These are phyloP conservation scores for Orthochromis malagaraziensis DNA, from an alignment of 2,113 vertebrate species.

Conservation along the genomic window DNA sequence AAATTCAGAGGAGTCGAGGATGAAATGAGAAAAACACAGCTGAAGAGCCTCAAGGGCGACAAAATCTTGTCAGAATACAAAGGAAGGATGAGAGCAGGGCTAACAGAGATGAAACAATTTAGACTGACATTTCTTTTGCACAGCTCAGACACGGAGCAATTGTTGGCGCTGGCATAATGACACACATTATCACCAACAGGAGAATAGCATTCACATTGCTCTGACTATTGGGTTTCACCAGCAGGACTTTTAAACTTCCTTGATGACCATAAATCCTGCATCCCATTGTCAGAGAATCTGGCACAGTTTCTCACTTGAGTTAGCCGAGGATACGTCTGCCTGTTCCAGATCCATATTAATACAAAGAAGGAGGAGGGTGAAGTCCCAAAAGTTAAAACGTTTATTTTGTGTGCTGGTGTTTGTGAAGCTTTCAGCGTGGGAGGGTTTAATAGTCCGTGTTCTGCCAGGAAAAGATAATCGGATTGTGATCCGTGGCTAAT, in stretches of 20 bases:
- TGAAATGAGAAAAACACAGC: not conserved
- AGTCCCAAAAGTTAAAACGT: slow-evolving; percentile 25
- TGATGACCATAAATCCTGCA: not conserved
- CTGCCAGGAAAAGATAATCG: slow-evolving; percentile 49
- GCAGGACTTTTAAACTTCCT: not conserved
- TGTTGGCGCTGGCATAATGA: slow-evolving; percentile 12
- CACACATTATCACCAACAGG: slow-evolving; percentile 17
- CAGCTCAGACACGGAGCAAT: not conserved
- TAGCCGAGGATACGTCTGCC: not conserved
- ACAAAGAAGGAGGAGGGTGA: not conserved
- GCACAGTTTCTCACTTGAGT: not conserved
- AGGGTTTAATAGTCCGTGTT: slow-evolving; percentile 58
- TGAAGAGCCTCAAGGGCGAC: slow-evolving; percentile 8
- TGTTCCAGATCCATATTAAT: not conserved
- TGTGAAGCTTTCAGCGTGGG: not conserved
- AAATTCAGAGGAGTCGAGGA: not conserved
- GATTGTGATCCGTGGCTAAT: slow-evolving; percentile 51
- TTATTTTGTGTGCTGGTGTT: not conserved
- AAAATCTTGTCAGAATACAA: slow-evolving; percentile 17
- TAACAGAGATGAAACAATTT: slow-evolving; percentile 9
- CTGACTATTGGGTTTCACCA: not conserved
- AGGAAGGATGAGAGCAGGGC: slow-evolving; percentile 5
- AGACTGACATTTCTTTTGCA: slow-evolving; percentile 5
- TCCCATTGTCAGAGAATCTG: not conserved
- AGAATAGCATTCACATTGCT: not conserved